Evolutionary conservation across 2,888 invertebrate species (phyloP).

Genomic region (Deroplatys truncata): DNA sequence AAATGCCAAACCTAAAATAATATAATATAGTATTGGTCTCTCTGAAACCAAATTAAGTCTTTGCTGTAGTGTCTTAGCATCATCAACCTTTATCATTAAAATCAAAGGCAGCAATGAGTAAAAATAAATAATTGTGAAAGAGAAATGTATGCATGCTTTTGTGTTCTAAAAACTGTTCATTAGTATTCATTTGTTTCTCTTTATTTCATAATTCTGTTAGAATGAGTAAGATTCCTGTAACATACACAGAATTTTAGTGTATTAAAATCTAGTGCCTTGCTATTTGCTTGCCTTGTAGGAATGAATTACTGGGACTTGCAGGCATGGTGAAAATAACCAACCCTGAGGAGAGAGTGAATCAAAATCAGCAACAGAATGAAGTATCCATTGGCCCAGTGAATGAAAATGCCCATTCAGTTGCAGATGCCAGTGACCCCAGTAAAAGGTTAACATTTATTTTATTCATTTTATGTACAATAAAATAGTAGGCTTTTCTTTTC

Average conservation of each 20-base stretch:
- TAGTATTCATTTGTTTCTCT: not conserved
- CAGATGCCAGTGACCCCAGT: not conserved
- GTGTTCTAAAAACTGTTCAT: not conserved
- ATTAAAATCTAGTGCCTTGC: not conserved
- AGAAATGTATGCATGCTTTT: not conserved
- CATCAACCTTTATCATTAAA: too few species aligned
- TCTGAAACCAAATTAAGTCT: too few species aligned
- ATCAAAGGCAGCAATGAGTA: too few species aligned
- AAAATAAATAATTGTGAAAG: too few species aligned
- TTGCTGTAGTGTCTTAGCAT: too few species aligned
- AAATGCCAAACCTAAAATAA: too few species aligned
- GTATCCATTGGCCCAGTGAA: conserved; percentile 35
- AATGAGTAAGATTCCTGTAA: not conserved
- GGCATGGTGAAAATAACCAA: conserved; percentile 70
- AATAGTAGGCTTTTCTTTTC: not conserved
- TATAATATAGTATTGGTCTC: too few species aligned
- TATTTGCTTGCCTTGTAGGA: conserved; percentile 42
- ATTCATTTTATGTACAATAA: not conserved
- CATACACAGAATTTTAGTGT: not conserved
- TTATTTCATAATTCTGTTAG: not conserved
- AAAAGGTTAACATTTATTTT: not conserved
- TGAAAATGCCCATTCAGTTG: conserved; percentile 18
- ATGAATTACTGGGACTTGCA: conserved; percentile 65
- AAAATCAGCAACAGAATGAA: conserved; percentile 42
- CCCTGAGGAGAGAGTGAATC: conserved; percentile 52